phyloP scores from a whole-genome alignment of 2,113 vertebrate species.

The Bothrops jararaca region DNA sequence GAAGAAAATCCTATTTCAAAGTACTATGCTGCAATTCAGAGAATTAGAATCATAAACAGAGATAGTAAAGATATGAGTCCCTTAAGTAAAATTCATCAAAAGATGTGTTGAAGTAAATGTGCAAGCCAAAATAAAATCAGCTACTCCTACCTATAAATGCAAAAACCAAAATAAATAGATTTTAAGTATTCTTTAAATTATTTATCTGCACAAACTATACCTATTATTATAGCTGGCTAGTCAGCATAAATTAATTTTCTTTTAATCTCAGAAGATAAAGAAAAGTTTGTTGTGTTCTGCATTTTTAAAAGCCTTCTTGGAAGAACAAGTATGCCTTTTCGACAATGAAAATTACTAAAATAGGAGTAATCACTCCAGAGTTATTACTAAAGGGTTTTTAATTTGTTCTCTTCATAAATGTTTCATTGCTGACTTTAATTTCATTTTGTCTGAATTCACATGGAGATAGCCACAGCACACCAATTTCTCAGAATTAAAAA shows the following conservation, averaged over 20 bases:
- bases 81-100: neutral
- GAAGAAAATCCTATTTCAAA: neutral
- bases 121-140: neutral
- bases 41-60: neutral
- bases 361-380: slow-evolving; percentile 30
- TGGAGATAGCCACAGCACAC: slow-evolving; percentile 5
- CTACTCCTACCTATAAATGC: neutral
- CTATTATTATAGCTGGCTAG: slow-evolving; percentile 8
- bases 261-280: slow-evolving; percentile 9
- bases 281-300: neutral
- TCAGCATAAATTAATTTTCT: slow-evolving; percentile 13
- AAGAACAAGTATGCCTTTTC: slow-evolving; percentile 21
- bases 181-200: slow-evolving; percentile 3
- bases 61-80: neutral
- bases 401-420: slow-evolving; percentile 48
- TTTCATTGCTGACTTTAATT: slow-evolving; percentile 39
- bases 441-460: slow-evolving; percentile 39
- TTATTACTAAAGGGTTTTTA: slow-evolving; percentile 34
- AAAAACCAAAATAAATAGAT: neutral
- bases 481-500: slow-evolving; percentile 31
- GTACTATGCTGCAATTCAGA: neutral
- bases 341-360: slow-evolving; percentile 26
- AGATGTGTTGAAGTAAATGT: neutral
- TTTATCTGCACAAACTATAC: neutral
- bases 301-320: slow-evolving; percentile 31